Evolutionary conservation across 1,140 invertebrate species (phyloP), one percentile per base, ranked within the genome.

Genomic region (Caenorhabditis inopinata): DNA sequence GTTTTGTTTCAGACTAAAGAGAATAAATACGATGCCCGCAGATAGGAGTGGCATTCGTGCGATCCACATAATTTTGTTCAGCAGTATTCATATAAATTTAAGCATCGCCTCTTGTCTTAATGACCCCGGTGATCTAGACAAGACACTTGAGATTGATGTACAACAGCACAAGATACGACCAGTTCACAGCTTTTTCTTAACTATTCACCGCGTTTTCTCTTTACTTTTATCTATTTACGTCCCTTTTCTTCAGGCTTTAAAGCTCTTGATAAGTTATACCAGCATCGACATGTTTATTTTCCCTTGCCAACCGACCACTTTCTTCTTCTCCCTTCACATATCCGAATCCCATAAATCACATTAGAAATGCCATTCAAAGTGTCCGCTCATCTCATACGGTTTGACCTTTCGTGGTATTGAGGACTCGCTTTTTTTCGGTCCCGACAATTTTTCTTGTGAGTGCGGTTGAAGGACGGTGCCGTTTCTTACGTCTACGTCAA

Each of bases 391-490:
- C 16, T 53, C 49, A 53, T 18, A 25, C n/a, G 53, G 35, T 62
- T 62, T 32, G 53, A 62, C 53, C 53, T 62, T 62, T 62, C 53
- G 25, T 35, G 53, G 53, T 62, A 32, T 32, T 62, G 53, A 62
- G 35, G 53, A 32, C 1, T 29, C 53, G 38, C 27, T 62, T n/a
- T 62, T 58, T 62, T 62, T 62, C 49, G 53, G 7, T 62, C 53
- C 53, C 53, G 53, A 32, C 53, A 32, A 29, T 32, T 32, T 14
- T 16, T 32, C 9, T 62, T 62, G 21, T 35, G 1, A n/a, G n/a
- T 32, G 5, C 27, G 29, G 27, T 16, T 62, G 53, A 62, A 62
- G 53, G 53, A 29, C 53, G 27, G 35, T 62, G 9, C n/a, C n/a
- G n/a, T n/a, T 62, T 9, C 18, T 62, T 7, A 32, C 14, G 12